These are phyloP conservation scores for Clytia hemisphaerica DNA, from an alignment of 30 jellyfish, hydroid and myxozoan species.

Conservation along the genomic window DNA sequence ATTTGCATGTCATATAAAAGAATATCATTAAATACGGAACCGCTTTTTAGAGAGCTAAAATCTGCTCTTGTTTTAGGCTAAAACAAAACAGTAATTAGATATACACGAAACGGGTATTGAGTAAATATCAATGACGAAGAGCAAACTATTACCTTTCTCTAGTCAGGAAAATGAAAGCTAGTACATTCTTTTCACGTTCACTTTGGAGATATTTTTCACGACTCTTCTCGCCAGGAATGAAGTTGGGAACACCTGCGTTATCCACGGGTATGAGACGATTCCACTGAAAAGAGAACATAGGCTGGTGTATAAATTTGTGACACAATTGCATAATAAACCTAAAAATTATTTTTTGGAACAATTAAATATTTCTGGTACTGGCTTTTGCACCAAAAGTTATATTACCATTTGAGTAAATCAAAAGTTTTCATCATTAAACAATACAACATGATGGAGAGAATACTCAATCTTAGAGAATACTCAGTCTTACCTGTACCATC, in stretches of 20 bases:
- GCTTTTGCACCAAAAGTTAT: no score
- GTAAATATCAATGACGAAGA: no score
- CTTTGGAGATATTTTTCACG: constrained; percentile 67
- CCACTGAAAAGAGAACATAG: constrained; percentile 48
- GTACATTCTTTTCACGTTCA: constrained; percentile 84
- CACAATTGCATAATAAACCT: background rate
- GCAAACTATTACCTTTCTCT: constrained; percentile 64
- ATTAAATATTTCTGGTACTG: no score
- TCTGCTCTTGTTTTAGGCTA: background rate
- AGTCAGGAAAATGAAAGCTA: constrained; percentile 79
- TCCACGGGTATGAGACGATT: constrained; percentile 42
- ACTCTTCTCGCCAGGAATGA: constrained; percentile 86
- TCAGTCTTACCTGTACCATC: constrained; percentile 27
- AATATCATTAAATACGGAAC: background rate
- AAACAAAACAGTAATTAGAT: background rate
- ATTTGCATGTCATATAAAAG: constrained; percentile 12
- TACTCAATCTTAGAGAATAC: background rate
- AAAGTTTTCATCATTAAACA: background rate
- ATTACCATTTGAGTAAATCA: no score
- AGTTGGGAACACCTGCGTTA: constrained; percentile 50
- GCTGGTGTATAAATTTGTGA: background rate
- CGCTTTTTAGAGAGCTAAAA: background rate
- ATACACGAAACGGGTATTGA: no score
- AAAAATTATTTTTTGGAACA: no score
- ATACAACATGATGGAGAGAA: background rate